phyloP scores from a whole-genome alignment of 2,797 vertebrate species.

The Eulemur rubriventer region DNA sequence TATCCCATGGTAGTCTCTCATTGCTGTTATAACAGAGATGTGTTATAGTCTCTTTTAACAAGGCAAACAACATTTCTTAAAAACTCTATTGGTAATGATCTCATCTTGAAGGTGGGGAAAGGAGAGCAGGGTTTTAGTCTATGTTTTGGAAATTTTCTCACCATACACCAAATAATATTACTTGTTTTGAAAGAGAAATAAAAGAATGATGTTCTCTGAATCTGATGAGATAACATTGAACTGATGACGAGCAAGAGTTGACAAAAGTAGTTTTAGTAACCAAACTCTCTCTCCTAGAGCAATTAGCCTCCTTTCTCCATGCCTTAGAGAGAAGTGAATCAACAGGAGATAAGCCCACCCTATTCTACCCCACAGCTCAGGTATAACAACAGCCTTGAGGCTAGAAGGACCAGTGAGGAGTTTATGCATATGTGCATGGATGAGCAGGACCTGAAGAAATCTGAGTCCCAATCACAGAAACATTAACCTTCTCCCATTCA shows the following conservation, averaged over 20 bases:
- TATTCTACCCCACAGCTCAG: background rate
- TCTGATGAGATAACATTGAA: background rate
- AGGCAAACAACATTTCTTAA: background rate
- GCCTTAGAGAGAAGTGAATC: background rate
- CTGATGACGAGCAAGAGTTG: background rate
- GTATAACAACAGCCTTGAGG: background rate
- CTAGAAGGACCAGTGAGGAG: background rate
- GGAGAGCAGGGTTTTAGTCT: background rate
- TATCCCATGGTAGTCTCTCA: background rate
- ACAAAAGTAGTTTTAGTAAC: conserved; percentile 37
- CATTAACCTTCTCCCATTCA: background rate
- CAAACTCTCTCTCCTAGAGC: background rate
- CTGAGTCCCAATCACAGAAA: background rate
- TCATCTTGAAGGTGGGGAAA: conserved; percentile 14
- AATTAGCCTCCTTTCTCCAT: background rate
- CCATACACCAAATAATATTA: background rate
- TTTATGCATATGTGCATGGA: background rate
- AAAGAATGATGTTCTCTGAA: background rate
- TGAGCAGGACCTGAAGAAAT: background rate
- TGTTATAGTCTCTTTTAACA: background rate
- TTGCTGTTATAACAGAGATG: background rate
- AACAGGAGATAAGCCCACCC: background rate
- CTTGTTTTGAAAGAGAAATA: conserved; percentile 40
- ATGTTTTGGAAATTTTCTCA: background rate
- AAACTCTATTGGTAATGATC: background rate